These are phyloP conservation scores for Gracilinanus agilis DNA, from an alignment of 2,113 vertebrate genomes.

Conservation along the genomic window DNA sequence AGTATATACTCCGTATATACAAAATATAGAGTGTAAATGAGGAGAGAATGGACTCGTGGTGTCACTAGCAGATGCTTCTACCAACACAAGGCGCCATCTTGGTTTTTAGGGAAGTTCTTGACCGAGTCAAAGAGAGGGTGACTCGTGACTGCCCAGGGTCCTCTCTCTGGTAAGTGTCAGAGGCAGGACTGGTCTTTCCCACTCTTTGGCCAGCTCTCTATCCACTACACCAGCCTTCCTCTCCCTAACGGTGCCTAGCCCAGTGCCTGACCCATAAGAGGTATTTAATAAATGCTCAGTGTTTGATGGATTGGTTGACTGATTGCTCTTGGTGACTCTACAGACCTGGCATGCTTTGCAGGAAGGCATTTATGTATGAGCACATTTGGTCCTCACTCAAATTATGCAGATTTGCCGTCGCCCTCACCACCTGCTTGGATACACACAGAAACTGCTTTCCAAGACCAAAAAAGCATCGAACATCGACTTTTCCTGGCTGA, in stretches of 20 bases:
- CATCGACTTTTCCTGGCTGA: slow-evolving; percentile 71
- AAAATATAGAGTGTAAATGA: too few relatives aligned
- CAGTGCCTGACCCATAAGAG: not conserved
- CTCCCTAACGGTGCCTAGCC: not conserved
- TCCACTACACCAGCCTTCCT: not conserved
- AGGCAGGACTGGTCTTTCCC: too few relatives aligned
- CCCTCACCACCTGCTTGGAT: slow-evolving; percentile 54
- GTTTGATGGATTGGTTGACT: not conserved
- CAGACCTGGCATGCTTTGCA: not conserved
- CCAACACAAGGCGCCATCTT: too few relatives aligned
- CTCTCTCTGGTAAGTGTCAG: too few relatives aligned
- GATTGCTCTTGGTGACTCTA: not conserved
- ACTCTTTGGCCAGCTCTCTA: too few relatives aligned
- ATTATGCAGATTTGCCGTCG: slow-evolving; percentile 55
- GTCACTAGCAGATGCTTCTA: too few relatives aligned
- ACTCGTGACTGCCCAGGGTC: too few relatives aligned
- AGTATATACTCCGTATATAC: too few relatives aligned
- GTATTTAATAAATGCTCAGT: not conserved
- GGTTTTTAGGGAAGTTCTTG: too few relatives aligned
- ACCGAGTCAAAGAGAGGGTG: too few relatives aligned
- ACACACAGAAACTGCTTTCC: not conserved
- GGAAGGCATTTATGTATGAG: slow-evolving; percentile 6
- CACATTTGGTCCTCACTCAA: slow-evolving; percentile 50
- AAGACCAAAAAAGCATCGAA: slow-evolving; percentile 52
- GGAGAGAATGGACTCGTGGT: too few relatives aligned